Evolutionary conservation across 2,888 invertebrate genomes (phyloP).

Genomic region (Rhodophaea formosa): DNA sequence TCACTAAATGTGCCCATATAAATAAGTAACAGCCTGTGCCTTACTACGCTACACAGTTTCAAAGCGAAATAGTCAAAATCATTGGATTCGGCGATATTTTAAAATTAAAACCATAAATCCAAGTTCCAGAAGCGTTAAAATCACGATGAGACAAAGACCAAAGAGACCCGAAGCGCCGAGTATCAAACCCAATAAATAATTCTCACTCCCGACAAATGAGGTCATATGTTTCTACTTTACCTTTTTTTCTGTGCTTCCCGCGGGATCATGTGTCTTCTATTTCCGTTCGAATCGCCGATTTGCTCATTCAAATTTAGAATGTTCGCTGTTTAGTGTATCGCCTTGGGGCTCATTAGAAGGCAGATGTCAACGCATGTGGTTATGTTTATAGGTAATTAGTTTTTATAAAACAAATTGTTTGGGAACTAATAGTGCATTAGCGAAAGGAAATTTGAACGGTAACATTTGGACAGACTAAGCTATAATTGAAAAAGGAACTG

Average conservation of each 20-base stretch:
- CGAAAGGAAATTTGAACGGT: conserved; percentile 18
- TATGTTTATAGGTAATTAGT: conserved; percentile 39
- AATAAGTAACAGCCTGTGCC: too few relatives aligned
- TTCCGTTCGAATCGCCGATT: conserved; percentile 78
- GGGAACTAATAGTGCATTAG: conserved; percentile 15
- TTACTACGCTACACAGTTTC: too few relatives aligned
- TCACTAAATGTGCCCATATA: too few relatives aligned
- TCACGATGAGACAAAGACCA: conserved; percentile 61
- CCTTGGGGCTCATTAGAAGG: conserved; percentile 73
- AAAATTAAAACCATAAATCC: conserved; percentile 38
- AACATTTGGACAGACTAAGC: not conserved
- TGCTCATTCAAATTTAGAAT: conserved; percentile 77
- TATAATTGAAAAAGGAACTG: not conserved
- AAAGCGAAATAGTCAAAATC: too few relatives aligned
- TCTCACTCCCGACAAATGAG: conserved; percentile 77
- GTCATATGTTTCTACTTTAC: conserved; percentile 79
- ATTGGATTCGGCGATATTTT: not conserved
- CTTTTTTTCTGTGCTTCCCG: conserved; percentile 75
- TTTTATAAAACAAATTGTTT: conserved; percentile 36
- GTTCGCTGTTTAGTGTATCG: conserved; percentile 76
- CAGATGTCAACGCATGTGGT: conserved; percentile 74
- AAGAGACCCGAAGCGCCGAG: conserved; percentile 61
- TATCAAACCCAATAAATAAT: conserved; percentile 79
- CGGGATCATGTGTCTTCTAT: conserved; percentile 80
- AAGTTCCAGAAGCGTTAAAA: conserved; percentile 53